phyloP scores from a whole-genome alignment of 2,888 invertebrate species.

The Mimachlamys varia region DNA sequence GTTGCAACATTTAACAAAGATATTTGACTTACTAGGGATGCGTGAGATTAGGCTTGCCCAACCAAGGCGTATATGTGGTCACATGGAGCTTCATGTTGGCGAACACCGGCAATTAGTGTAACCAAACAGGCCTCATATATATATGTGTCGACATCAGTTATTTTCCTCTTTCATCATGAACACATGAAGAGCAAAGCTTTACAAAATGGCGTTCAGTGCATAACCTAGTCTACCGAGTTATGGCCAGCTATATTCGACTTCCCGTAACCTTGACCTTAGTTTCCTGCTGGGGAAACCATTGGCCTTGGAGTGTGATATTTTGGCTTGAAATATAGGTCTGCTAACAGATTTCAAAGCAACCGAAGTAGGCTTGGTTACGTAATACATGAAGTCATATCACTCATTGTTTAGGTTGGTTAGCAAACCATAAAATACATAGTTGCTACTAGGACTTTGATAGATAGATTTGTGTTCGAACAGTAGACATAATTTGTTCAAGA shows the following conservation, averaged over 20 bases:
- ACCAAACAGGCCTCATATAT: not conserved
- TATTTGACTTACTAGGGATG: not conserved
- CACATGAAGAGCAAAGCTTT: not conserved
- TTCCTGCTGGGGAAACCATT: not conserved
- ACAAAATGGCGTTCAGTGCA: slow-evolving; percentile 6
- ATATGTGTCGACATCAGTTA: slow-evolving; percentile 1
- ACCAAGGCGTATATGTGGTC: not conserved
- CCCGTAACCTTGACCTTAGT: not conserved
- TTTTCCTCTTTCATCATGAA: not conserved
- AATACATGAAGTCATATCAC: not conserved
- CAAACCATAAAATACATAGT: not conserved
- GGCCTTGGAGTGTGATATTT: not conserved
- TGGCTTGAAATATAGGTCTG: not conserved
- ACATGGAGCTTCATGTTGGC: not conserved
- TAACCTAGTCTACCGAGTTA: not conserved
- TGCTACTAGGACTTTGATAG: not conserved
- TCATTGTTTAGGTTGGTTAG: not conserved
- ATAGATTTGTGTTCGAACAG: not conserved
- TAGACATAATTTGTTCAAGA: not conserved
- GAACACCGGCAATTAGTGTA: slow-evolving; percentile 7
- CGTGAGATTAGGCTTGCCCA: not conserved
- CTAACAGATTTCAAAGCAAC: not conserved
- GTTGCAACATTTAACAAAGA: not conserved
- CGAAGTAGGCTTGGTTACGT: not conserved
- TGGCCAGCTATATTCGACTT: not conserved